Conservation (phyloP, 2,113 vertebrate genomes). For the Callorhinus ursinus region DNA sequence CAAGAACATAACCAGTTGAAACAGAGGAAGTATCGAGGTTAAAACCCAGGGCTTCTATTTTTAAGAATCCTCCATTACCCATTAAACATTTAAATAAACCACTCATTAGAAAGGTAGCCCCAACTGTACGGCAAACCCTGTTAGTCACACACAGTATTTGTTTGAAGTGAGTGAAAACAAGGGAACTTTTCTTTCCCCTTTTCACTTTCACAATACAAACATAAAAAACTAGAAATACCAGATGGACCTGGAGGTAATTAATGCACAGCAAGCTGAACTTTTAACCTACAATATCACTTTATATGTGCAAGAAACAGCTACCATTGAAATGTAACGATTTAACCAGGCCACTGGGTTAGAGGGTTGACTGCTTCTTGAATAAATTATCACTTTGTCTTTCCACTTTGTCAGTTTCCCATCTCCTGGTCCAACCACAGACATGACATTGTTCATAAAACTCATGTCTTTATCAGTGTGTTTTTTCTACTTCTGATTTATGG, state of each 20-base stretch:
- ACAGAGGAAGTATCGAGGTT: neutral
- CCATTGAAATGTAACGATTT: neutral
- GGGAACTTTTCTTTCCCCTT: neutral
- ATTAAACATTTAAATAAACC: slow-evolving; percentile 1
- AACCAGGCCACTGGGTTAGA: neutral
- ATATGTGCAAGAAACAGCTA: neutral
- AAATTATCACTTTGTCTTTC: neutral
- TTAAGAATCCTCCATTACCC: neutral
- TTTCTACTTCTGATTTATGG: neutral
- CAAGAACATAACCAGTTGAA: neutral
- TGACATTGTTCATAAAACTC: neutral
- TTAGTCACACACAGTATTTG: neutral
- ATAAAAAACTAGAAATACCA: slow-evolving; percentile 69
- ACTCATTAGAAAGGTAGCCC: neutral
- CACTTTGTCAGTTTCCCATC: neutral
- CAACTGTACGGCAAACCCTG: neutral
- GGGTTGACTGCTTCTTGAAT: neutral
- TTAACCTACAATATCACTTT: neutral
- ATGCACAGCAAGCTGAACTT: neutral
- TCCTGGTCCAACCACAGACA: neutral
- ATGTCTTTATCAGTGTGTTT: neutral
- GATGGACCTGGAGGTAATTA: slow-evolving; percentile 40
- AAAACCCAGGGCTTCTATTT: neutral
- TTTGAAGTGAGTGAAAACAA: slow-evolving; percentile 42
- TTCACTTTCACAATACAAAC: slow-evolving; percentile 51